A percentile compares a stretch with the other conserved stretches of the same genome.
Evolutionary conservation across 2,888 invertebrate species (phyloP).

Genomic region (Exephanes ischioxanthus): DNA sequence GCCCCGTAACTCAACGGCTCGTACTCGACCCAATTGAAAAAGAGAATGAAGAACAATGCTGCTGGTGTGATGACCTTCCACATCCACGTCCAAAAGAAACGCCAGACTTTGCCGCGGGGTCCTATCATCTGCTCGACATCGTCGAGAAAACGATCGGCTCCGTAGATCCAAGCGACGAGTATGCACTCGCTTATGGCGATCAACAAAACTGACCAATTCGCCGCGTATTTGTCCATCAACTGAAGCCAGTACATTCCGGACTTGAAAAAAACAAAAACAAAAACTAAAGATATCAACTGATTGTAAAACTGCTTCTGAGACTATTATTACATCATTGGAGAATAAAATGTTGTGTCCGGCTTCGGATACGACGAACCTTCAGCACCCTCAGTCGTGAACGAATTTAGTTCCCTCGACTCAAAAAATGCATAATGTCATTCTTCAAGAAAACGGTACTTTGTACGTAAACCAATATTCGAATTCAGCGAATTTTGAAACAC

Average conservation of each 20-base stretch:
- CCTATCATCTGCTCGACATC: constrained; percentile 94
- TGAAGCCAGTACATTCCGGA: constrained; percentile 93
- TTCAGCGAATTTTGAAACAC: no score
- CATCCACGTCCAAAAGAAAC: constrained; percentile 91
- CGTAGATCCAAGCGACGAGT: constrained; percentile 93
- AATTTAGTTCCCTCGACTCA: no score
- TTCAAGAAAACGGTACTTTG: no score
- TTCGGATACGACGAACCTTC: no score
- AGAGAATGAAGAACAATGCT: constrained; percentile 91
- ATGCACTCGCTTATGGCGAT: constrained; percentile 92
- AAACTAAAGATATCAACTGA: neutral
- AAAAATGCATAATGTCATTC: no score
- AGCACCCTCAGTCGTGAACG: no score
- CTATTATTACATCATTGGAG: no score
- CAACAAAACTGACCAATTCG: constrained; percentile 91
- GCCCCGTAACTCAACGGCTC: constrained; percentile 90
- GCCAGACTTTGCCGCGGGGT: constrained; percentile 88
- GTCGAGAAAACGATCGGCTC: constrained; percentile 91
- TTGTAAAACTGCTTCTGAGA: neutral
- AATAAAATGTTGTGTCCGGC: no score
- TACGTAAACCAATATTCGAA: no score
- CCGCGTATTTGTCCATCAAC: constrained; percentile 92
- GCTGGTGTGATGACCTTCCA: constrained; percentile 92
- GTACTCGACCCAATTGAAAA: constrained; percentile 93
- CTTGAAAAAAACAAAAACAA: constrained; percentile 83